Evolutionary conservation across 2,797 vertebrate genomes (phyloP).

Genomic region (Diplodus sargus): DNA sequence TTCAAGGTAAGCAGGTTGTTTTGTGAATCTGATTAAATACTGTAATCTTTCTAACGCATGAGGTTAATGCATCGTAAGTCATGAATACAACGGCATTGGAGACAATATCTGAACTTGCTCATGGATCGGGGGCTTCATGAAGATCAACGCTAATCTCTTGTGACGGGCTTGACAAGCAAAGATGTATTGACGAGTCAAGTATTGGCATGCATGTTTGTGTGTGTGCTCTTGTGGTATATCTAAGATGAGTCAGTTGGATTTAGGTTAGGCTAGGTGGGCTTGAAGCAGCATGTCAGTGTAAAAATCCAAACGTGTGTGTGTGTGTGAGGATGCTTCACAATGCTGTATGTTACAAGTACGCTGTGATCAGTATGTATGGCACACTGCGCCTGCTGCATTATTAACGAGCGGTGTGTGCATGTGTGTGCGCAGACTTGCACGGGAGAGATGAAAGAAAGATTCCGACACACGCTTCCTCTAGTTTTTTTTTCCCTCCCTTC

Average conservation of each 20-base stretch:
- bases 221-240: background rate
- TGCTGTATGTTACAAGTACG: conserved; percentile 1
- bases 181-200: conserved; percentile 3
- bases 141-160: conserved; percentile 17
- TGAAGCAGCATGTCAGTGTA: conserved; percentile 1
- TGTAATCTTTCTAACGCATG: background rate
- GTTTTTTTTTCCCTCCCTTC: background rate
- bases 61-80: too few species aligned
- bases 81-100: background rate
- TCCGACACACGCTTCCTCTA: background rate
- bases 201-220: background rate
- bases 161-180: conserved; percentile 27
- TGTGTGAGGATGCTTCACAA: background rate
- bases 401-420: conserved; percentile 34
- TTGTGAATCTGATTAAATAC: background rate
- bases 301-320: background rate
- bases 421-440: background rate
- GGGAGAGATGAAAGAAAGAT: conserved; percentile 29
- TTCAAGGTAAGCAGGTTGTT: background rate
- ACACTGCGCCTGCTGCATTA: conserved; percentile 56
- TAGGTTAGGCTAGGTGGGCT: background rate
- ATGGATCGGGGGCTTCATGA: background rate
- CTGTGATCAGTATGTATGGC: conserved; percentile 53
- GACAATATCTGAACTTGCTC: background rate
- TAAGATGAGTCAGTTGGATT: background rate